Evolutionary conservation across 2,113 vertebrate species (phyloP).

Genomic region (Gnathonemus longibarbis): DNA sequence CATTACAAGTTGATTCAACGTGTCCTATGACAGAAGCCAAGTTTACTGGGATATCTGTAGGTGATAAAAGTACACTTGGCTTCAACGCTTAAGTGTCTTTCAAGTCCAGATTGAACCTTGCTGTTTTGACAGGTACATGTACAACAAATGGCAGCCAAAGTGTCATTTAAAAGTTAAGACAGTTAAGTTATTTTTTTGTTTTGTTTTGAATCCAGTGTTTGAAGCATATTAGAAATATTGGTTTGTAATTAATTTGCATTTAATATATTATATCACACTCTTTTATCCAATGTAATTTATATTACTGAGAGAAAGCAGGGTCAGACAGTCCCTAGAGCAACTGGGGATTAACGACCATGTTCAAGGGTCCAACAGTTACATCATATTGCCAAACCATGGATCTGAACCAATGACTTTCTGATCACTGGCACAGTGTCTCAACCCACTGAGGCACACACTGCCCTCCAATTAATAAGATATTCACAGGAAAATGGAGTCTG

Average conservation of each 20-base stretch:
- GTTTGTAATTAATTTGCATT: background rate
- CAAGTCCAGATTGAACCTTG: background rate
- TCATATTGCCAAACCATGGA: background rate
- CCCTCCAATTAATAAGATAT: background rate
- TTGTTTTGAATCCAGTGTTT: background rate
- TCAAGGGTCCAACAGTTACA: background rate
- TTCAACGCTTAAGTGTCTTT: background rate
- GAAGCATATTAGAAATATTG: background rate
- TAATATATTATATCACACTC: background rate
- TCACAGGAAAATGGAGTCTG: background rate
- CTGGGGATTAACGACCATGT: background rate
- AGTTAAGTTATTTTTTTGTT: background rate
- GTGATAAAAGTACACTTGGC: slow-evolving; percentile 24
- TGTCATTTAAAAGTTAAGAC: background rate
- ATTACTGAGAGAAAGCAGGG: background rate
- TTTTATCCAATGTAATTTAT: background rate
- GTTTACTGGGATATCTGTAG: slow-evolving; percentile 23
- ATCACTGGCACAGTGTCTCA: background rate
- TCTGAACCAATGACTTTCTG: background rate
- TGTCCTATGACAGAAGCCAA: slow-evolving; percentile 35
- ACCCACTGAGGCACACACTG: background rate
- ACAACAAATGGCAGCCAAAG: background rate
- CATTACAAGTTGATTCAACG: slow-evolving; percentile 30
- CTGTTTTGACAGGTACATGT: background rate
- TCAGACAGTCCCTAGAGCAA: background rate